Base-by-base conservation (phyloP, 2,797 vertebrate species). In the Aphelocoma californica region DNA sequence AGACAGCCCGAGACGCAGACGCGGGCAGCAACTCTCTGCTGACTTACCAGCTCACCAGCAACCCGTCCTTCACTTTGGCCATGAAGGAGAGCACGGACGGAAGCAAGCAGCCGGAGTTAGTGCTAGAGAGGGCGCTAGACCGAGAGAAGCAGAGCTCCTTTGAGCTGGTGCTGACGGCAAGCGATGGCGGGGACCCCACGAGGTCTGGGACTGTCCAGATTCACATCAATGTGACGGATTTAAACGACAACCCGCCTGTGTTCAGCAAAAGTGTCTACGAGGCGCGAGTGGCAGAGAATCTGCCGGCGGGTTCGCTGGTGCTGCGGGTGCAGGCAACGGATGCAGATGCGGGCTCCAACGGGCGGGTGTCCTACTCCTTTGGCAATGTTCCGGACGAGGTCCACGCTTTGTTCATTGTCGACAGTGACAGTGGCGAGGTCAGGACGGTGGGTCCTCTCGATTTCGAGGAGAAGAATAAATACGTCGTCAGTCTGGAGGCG, bases 351-450 rank as follows among this genome's bases (percentile, higher is more conserved):
- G 42, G 40, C 21, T 4, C 61, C 4, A 64, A 64, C 4, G 61
- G 96, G 0, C 97, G 97, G 12, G 96, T 98, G 32, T 92, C 91
- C 2, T 98, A 97, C 50, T 80, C 90, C 4, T 97, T 98, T 62
- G 93, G 97, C 20, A 95, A 97, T 25, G 53, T 95, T 25, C 94
- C 87, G 10, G 77, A 62, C 10, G 82, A 45, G 34, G 57, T 78
- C 9, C 53, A 71, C 42, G 6, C 80, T 8, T 42, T 32, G 53
- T 90, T 57, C 12, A 66, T 93, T 20, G 53, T 79, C 0, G 86
- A 97, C 17, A 53, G 23, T 3, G 95, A 97, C 1, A 88, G 77
- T 0, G 88, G 90, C 2, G 98, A 98, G 15, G 3, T 47, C 4
- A 57, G 42, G 17, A 54, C 50, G 0, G 5, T 0, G 7, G 17